A percentile compares a stretch with the other conserved stretches of the same genome.
phyloP scores from a whole-genome alignment of 2,797 vertebrate genomes.

The Myripristis jacobus region DNA sequence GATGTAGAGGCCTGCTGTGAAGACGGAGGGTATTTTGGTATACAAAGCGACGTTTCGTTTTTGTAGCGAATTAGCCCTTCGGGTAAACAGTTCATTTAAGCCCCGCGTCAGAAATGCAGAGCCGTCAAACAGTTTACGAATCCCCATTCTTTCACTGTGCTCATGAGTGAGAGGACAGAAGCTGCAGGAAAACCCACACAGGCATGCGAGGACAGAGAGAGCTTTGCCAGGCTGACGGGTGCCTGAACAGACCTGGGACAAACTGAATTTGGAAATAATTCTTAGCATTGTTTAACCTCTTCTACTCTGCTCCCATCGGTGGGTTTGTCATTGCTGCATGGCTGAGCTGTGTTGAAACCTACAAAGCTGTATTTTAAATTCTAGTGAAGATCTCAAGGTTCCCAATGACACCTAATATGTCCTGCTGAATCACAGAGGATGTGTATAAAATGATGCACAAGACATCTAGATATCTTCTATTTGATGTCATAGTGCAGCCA shows the following conservation, averaged over 20 bases:
- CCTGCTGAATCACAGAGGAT: no score
- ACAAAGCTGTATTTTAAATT: no score
- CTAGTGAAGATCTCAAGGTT: no score
- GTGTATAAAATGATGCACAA: no score
- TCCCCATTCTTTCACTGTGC: constrained; percentile 62
- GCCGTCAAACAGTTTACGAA: constrained; percentile 78
- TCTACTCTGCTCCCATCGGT: no score
- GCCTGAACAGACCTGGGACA: not conserved
- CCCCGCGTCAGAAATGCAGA: constrained; percentile 58
- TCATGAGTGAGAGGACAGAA: constrained; percentile 49
- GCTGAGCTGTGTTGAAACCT: no score
- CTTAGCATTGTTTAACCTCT: constrained; percentile 30
- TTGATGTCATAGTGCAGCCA: no score
- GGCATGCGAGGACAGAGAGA: not conserved
- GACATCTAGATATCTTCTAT: no score
- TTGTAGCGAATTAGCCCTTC: constrained; percentile 71
- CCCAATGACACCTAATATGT: no score
- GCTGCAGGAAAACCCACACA: constrained; percentile 22
- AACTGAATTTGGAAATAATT: constrained; percentile 25
- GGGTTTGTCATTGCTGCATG: no score
- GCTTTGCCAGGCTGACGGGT: constrained; percentile 6
- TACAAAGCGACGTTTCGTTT: constrained; percentile 71
- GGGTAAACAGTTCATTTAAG: constrained; percentile 75
- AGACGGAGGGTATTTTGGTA: constrained; percentile 55
- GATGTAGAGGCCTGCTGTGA: constrained; percentile 43